phyloP scores from a whole-genome alignment of 2,113 vertebrate genomes.

The Festucalex cinctus region DNA sequence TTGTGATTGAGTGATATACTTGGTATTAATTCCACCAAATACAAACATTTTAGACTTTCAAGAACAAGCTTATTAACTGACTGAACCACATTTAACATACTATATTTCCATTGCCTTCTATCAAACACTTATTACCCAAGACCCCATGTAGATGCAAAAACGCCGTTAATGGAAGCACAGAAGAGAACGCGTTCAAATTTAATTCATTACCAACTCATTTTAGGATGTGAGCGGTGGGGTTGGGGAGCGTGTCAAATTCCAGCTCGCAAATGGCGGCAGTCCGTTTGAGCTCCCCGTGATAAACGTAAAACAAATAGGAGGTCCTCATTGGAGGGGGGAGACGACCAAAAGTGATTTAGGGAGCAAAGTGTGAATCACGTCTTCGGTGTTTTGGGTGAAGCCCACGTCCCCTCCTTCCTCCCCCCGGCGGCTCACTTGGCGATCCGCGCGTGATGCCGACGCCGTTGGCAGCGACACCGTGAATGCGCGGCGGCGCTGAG shows the following conservation, averaged over 20 bases:
- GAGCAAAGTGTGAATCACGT: slow-evolving; percentile 9
- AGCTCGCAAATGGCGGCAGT: background rate
- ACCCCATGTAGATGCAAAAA: background rate
- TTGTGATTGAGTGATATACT: no score
- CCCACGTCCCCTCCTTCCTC: background rate
- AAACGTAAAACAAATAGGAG: background rate
- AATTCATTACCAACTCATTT: background rate
- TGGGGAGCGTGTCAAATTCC: background rate
- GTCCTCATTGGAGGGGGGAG: background rate
- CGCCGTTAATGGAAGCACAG: background rate
- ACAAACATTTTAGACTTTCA: no score
- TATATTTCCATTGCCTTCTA: background rate
- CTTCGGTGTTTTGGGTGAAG: slow-evolving; percentile 11
- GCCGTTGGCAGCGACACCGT: slow-evolving; percentile 13
- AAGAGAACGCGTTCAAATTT: background rate
- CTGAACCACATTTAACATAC: no score
- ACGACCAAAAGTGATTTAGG: background rate
- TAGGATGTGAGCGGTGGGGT: background rate
- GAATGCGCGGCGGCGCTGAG: slow-evolving; percentile 39
- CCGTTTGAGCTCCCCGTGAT: background rate
- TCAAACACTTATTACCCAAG: background rate
- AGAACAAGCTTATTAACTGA: no score
- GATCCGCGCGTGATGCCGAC: slow-evolving; percentile 30
- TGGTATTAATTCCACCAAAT: no score
- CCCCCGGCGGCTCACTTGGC: background rate